Base-by-base conservation (phyloP, 2,113 vertebrate genomes). In the Bolborhynchus lineola region DNA sequence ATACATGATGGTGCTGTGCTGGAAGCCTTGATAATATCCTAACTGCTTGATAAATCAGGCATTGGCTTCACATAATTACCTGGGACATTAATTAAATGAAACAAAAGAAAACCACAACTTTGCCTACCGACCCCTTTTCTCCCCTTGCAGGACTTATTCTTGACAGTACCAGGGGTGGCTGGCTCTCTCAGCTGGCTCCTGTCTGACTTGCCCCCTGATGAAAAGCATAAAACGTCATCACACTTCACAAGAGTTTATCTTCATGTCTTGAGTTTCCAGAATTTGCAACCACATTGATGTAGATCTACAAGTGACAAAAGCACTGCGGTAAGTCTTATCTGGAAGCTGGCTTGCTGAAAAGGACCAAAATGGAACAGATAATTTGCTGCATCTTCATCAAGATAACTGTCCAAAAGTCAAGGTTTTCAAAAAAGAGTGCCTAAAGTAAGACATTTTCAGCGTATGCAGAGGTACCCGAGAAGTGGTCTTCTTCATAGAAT, bases 21-120 rank as follows among this genome's bases (percentile, higher is more conserved):
- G 88, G 77, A 91, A 96, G 26, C 78, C 90, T 96, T 95, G 82
- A 93, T 80, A 91, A 92, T 90, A 97, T 93, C 88, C 46, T 83
- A 95, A 41, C 28, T 35, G 16, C 57, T 89, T 5, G 7, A 69
- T 65, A 90, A 92, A 93, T 91, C 46, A 94, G 47, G 92, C 74
- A 55, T 47, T 81, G 55, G 92, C 88, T 92, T 95, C 25, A 11
- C 68, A 53, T 55, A 95, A 95, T 94, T 91, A 47, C 39, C 83
- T 93, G 67, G 13, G 52, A 55, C 60, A 35, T 28, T 81, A 78
- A 84, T 94, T 94, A 75, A 94, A 60, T 37, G 82, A 89, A 94
- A 81, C 31, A 69, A 88, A 92, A 83, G 67, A 72, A 88, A 68
- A n/a, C 5, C 37, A 35, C 9, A 82, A 59, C 25, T 93, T 94